phyloP scores from a whole-genome alignment of 2,888 invertebrate species.

The Dioctria rufipes region DNA sequence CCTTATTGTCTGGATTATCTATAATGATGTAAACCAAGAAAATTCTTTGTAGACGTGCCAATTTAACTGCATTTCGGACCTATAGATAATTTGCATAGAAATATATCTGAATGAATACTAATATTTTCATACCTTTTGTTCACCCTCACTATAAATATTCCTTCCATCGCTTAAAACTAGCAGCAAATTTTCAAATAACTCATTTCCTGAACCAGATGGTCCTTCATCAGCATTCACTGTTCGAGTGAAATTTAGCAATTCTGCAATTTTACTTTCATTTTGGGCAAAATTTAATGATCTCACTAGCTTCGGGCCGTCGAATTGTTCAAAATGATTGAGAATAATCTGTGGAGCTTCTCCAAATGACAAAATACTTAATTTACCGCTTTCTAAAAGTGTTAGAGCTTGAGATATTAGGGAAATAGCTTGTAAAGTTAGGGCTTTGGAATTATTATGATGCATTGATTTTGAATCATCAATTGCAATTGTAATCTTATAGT shows the following conservation, averaged over 20 bases:
- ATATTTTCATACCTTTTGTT: slow-evolving; percentile 75
- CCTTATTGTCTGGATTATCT: slow-evolving; percentile 93
- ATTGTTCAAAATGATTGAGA: slow-evolving; percentile 88
- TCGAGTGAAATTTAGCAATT: slow-evolving; percentile 84
- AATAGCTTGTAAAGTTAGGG: slow-evolving; percentile 94
- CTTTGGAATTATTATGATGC: slow-evolving; percentile 91
- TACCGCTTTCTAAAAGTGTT: slow-evolving; percentile 93
- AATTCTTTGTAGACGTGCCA: slow-evolving; percentile 85
- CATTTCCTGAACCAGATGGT: slow-evolving; percentile 68
- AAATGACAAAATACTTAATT: slow-evolving; percentile 92
- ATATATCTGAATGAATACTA: not conserved
- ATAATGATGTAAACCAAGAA: slow-evolving; percentile 97
- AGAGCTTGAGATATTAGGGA: slow-evolving; percentile 92
- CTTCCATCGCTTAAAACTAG: slow-evolving; percentile 96
- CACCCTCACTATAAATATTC: slow-evolving; percentile 92
- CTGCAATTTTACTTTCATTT: slow-evolving; percentile 88
- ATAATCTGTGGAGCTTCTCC: slow-evolving; percentile 89
- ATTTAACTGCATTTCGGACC: slow-evolving; percentile 84
- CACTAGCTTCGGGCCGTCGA: slow-evolving; percentile 85
- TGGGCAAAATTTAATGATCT: slow-evolving; percentile 91
- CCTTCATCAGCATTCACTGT: slow-evolving; percentile 76
- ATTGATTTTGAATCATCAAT: slow-evolving; percentile 96
- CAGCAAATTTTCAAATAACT: slow-evolving; percentile 76
- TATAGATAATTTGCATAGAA: slow-evolving; percentile 58
- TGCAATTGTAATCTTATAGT: slow-evolving; percentile 96